Evolutionary conservation across 2,797 vertebrate genomes (phyloP), one percentile per base, ranked within the genome.

Genomic region (Xerus rutilus): DNA sequence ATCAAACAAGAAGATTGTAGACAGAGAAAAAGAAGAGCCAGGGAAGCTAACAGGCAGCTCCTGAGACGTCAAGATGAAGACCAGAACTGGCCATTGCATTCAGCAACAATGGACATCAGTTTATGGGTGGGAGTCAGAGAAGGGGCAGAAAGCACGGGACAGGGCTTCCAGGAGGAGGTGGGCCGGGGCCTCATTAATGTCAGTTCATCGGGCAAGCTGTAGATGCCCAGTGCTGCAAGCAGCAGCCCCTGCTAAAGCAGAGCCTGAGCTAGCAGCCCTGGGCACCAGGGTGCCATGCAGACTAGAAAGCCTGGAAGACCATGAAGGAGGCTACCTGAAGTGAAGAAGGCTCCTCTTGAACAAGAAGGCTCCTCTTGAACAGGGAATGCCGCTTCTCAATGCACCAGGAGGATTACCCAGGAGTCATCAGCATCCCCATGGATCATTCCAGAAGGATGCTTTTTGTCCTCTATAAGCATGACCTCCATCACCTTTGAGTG

Each of bases 191-290:
- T 25, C 9, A 62, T 25, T 23, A 62, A 62, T 25, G 23, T 54
- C 18, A 3, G 64, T 4, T 3, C 12, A 32, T 43, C 14, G 0
- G 0, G 43, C 17, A 2, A 52, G 39, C 12, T 4, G 13, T 3
- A 59, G n/a, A 23, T 0, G 0, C 69, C 43, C 21, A 0, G 3
- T 0, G 3, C 49, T 35, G 0, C 5, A 45, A 59, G 54, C 20
- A 8, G 20, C 54, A 21, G 20, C 23, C 23, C 23, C 59, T 62
- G 43, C 52, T 35, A 7, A 35, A n/a, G 73, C 57, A 9, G 7
- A 39, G 43, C 2, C 0, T 35, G 52, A 43, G 57, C 5, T 14
- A 45, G 35, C 8, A n/a, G 59, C 64, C 18, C 59, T 15, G 49
- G 69, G 23, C 13, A 5, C 86, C 0, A 0, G 69, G 30, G 14